A percentile compares a stretch with the other conserved stretches of the same genome.
These are phyloP conservation scores for Crenichthys baileyi DNA, from an alignment of 2,797 vertebrate species.

Conservation along the genomic window DNA sequence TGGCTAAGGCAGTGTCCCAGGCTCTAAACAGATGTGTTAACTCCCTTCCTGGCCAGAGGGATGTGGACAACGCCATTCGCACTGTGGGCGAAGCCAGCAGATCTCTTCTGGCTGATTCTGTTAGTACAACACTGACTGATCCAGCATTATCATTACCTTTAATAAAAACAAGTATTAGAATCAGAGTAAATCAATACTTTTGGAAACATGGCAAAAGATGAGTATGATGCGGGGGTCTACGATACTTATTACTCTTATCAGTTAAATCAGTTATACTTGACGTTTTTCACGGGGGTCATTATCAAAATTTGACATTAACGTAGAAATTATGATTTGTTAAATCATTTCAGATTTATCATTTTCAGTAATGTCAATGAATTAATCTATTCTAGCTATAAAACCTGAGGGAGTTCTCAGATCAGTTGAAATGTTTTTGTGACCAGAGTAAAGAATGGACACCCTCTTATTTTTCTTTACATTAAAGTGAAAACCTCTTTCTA, in stretches of 20 bases:
- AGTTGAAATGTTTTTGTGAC: not conserved
- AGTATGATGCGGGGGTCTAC: no score
- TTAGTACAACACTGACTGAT: constrained; percentile 65
- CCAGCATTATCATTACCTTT: not conserved
- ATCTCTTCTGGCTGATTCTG: constrained; percentile 87
- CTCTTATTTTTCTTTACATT: not conserved
- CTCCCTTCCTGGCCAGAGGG: constrained; percentile 94
- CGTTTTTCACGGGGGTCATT: not conserved
- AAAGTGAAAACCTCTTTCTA: not conserved
- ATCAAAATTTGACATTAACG: not conserved
- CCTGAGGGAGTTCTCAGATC: not conserved
- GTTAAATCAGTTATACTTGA: not conserved
- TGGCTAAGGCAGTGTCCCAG: constrained; percentile 96
- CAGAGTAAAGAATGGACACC: not conserved
- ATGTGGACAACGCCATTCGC: constrained; percentile 94
- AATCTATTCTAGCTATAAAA: not conserved
- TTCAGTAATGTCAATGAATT: not conserved
- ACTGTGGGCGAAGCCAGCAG: constrained; percentile 96
- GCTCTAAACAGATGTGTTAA: constrained; percentile 93
- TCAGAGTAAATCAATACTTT: not conserved
- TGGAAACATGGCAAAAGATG: not conserved
- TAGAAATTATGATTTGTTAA: not conserved
- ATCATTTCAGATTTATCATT: not conserved
- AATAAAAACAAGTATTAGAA: not conserved
- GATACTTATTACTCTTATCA: no score